Evolutionary conservation across 2,113 vertebrate species (phyloP).

Genomic region (Melanerpes formicivorus): DNA sequence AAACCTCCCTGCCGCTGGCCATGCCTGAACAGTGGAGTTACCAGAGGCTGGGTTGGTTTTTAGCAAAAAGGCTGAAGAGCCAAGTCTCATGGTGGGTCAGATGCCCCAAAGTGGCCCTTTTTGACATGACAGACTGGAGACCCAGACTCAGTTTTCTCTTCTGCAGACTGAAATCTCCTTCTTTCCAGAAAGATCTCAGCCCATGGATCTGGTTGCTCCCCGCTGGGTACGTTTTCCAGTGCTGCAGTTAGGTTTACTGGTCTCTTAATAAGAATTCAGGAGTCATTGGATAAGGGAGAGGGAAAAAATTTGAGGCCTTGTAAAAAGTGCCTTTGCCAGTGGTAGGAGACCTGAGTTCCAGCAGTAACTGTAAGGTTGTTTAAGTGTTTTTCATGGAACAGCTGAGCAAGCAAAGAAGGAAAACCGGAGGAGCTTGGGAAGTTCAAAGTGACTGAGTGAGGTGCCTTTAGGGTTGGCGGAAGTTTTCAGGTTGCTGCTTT

Average conservation of each 20-base stretch:
- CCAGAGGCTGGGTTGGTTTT: not conserved
- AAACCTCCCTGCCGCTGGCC: not conserved
- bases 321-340: not conserved
- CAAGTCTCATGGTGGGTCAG: not conserved
- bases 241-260: not conserved
- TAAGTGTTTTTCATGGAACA: not conserved
- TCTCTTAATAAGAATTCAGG: not conserved
- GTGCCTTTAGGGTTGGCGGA: conserved; percentile 2
- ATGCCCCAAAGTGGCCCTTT: not conserved
- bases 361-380: not conserved
- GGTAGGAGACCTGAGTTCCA: not conserved
- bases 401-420: conserved; percentile 18
- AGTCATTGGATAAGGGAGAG: not conserved
- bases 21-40: not conserved
- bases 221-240: not conserved
- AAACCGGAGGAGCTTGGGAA: not conserved
- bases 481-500: not conserved
- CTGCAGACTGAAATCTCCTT: not conserved
- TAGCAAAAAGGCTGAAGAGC: not conserved
- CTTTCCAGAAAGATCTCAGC: not conserved
- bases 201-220: not conserved
- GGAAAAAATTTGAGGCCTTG: not conserved
- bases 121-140: not conserved
- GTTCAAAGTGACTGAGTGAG: not conserved
- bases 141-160: not conserved